phyloP scores from a whole-genome alignment of 2,113 vertebrate genomes.

The Limanda limanda region DNA sequence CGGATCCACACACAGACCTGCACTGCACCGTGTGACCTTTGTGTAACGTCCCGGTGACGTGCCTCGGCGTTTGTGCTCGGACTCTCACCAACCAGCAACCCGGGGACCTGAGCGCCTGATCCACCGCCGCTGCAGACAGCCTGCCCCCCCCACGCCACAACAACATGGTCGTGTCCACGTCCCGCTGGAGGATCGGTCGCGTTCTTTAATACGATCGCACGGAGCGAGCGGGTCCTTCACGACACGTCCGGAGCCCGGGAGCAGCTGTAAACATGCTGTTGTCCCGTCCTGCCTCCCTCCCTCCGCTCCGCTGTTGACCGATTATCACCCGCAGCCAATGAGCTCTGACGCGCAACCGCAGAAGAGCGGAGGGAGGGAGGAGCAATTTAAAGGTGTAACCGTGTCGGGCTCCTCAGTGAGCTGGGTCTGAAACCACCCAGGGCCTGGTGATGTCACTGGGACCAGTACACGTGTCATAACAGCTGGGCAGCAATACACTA shows the following conservation, averaged over 20 bases:
- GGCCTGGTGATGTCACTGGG: too few relatives aligned
- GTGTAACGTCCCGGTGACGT: constrained; percentile 51
- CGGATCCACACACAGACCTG: constrained; percentile 16
- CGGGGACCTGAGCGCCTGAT: constrained; percentile 35
- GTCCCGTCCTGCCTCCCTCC: constrained; percentile 17
- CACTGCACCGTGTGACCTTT: constrained; percentile 16
- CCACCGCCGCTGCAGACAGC: constrained; percentile 40
- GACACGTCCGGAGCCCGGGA: neutral
- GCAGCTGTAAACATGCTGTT: constrained; percentile 57
- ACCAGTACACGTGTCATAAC: too few relatives aligned
- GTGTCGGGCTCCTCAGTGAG: neutral
- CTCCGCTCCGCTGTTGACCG: constrained; percentile 35
- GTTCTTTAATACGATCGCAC: neutral
- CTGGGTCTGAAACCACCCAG: too few relatives aligned
- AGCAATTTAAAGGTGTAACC: constrained; percentile 67
- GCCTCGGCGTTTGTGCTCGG: constrained; percentile 25
- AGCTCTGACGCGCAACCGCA: constrained; percentile 63
- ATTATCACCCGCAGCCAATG: constrained; percentile 66
- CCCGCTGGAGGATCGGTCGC: neutral
- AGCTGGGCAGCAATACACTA: too few relatives aligned
- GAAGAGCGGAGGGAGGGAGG: constrained; percentile 24
- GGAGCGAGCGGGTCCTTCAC: accelerated
- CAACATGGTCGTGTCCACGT: constrained; percentile 53
- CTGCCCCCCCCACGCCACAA: constrained; percentile 46
- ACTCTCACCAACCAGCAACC: constrained; percentile 38